phyloP scores from a whole-genome alignment of 2,797 vertebrate species.

The Scarus forsteni region DNA sequence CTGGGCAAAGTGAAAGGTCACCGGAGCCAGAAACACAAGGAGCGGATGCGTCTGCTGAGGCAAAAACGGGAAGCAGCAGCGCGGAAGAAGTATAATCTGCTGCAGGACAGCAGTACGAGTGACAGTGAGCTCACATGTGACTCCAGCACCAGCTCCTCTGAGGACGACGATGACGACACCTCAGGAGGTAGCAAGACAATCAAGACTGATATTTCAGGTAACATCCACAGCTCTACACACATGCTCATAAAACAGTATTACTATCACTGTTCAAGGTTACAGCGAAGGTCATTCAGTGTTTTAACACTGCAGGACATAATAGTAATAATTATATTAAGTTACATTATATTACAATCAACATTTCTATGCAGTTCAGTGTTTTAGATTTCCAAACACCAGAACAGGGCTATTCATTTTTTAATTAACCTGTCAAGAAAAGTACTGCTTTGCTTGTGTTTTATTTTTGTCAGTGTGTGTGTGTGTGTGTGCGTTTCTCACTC shows the following conservation, averaged over 20 bases:
- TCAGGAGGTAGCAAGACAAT: slow-evolving; percentile 97
- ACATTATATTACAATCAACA: neutral
- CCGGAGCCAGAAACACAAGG: slow-evolving; percentile 97
- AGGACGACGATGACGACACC: slow-evolving; percentile 92
- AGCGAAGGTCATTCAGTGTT: slow-evolving; percentile 20
- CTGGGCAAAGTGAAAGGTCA: slow-evolving; percentile 92
- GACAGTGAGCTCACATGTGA: slow-evolving; percentile 98
- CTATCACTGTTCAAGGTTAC: slow-evolving; percentile 13
- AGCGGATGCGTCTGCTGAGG: slow-evolving; percentile 94
- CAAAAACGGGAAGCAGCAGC: slow-evolving; percentile 97
- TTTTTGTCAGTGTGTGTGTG: slow-evolving; percentile 40
- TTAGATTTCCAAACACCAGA: slow-evolving; percentile 7
- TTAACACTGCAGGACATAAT: slow-evolving; percentile 28
- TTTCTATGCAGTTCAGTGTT: neutral
- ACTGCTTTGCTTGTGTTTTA: slow-evolving; percentile 57
- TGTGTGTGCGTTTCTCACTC: slow-evolving; percentile 54
- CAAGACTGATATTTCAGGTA: slow-evolving; percentile 99
- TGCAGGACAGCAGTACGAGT: slow-evolving; percentile 99
- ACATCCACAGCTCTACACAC: slow-evolving; percentile 40
- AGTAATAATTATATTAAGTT: slow-evolving; percentile 1
- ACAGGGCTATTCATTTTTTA: slow-evolving; percentile 2
- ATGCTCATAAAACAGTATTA: slow-evolving; percentile 27
- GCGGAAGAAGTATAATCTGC: slow-evolving; percentile 96
- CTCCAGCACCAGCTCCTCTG: slow-evolving; percentile 88
- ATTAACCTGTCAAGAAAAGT: slow-evolving; percentile 23